These are phyloP conservation scores for Syngnathus typhle DNA, from an alignment of 2,113 vertebrate species.

Conservation along the genomic window DNA sequence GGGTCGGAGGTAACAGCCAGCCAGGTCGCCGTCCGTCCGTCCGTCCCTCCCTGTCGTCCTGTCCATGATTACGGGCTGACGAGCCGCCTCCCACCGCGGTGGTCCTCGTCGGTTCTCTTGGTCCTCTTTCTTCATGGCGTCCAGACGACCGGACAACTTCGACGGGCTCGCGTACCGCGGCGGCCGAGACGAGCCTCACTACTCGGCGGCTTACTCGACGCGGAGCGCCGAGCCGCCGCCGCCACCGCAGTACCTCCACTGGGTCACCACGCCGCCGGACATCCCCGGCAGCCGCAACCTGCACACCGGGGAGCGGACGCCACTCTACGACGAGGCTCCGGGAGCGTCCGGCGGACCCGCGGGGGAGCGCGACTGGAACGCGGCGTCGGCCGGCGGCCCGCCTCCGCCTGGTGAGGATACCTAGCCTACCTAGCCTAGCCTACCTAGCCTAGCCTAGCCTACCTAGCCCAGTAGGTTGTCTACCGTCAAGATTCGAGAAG, in stretches of 20 bases:
- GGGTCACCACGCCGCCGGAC: slow-evolving; percentile 89
- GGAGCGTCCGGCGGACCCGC: slow-evolving; percentile 47
- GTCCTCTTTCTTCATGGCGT: slow-evolving; percentile 72
- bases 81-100: neutral
- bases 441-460: neutral
- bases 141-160: slow-evolving; percentile 86
- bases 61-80: neutral
- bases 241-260: slow-evolving; percentile 75
- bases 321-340: slow-evolving; percentile 67
- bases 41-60: slow-evolving; percentile 10
- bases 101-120: neutral
- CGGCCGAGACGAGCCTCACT: slow-evolving; percentile 73
- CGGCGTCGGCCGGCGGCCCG: slow-evolving; percentile 48
- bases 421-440: neutral
- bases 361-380: slow-evolving; percentile 49
- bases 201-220: slow-evolving; percentile 46
- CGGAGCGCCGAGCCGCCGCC: slow-evolving; percentile 73
- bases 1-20: neutral
- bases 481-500: too few relatives aligned
- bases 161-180: slow-evolving; percentile 79
- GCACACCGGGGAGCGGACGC: slow-evolving; percentile 81
- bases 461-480: neutral
- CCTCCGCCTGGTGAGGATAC: slow-evolving; percentile 58
- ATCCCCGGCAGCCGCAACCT: slow-evolving; percentile 94
- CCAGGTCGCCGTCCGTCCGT: neutral